A percentile compares a stretch with the other conserved stretches of the same genome.
These are phyloP conservation scores for Sialia sialis DNA, from an alignment of 2,113 vertebrate genomes.

Conservation along the genomic window DNA sequence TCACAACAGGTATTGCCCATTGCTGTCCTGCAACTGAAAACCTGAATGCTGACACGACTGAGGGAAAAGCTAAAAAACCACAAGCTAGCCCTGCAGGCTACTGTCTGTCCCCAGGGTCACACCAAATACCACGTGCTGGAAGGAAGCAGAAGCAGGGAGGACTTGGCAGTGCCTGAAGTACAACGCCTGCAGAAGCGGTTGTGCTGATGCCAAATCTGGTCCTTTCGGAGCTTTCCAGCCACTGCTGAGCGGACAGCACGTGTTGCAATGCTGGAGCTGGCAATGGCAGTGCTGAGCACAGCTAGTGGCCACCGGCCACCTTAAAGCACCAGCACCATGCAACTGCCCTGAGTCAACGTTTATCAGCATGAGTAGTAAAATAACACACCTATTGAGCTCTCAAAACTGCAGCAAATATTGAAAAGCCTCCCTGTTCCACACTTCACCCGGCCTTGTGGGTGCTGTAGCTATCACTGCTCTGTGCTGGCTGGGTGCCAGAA, in stretches of 20 bases:
- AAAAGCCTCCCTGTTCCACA: rapidly evolving
- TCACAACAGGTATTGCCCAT: not conserved
- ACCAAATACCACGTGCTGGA: not conserved
- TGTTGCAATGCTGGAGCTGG: not conserved
- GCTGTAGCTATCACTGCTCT: not conserved
- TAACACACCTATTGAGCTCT: not conserved
- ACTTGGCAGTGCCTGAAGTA: not conserved
- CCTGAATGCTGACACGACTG: not conserved
- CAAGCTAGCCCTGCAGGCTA: not conserved
- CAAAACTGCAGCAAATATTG: not conserved
- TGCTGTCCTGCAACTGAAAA: not conserved
- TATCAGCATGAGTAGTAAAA: not conserved
- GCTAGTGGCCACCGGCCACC: not conserved
- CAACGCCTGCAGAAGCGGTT: not conserved
- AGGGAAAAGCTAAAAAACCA: not conserved
- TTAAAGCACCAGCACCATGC: not conserved
- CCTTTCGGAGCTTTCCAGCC: conserved; percentile 4
- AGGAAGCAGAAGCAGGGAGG: not conserved
- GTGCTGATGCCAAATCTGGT: conserved; percentile 12
- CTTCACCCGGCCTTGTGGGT: not conserved
- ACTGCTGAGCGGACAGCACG: conserved; percentile 23
- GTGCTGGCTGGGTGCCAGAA: not conserved
- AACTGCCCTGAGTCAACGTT: rapidly evolving
- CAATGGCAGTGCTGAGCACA: not conserved
- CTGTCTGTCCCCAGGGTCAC: not conserved